Conservation (phyloP, 2,797 vertebrate genomes). For the Ptychobarbus kaznakovi region DNA sequence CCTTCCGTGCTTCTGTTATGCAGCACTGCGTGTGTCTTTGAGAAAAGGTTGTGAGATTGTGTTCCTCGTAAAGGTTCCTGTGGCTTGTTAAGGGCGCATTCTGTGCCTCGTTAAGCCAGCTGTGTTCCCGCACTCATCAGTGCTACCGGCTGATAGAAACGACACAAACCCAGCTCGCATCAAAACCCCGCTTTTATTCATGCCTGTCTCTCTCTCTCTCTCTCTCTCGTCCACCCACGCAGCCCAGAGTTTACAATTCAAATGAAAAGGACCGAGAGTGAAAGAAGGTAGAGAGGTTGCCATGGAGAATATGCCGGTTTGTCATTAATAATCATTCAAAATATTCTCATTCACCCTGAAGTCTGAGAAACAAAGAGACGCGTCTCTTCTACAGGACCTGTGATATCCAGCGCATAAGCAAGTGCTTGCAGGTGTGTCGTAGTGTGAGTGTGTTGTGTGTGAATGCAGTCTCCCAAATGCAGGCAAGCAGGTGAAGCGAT, state of each 20-base stretch:
- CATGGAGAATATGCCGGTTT: conserved; percentile 47
- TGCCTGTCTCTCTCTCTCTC: conserved; percentile 27
- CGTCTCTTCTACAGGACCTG: not conserved
- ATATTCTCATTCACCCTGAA: conserved; percentile 51
- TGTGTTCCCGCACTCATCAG: conserved; percentile 3
- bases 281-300: conserved; percentile 49
- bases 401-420: conserved; percentile 29
- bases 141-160: conserved; percentile 14
- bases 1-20: conserved; percentile 1
- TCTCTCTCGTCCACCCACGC: conserved; percentile 33
- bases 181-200: conserved; percentile 38
- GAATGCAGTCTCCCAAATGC: not conserved
- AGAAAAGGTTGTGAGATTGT: conserved; percentile 4
- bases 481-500: not conserved
- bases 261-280: conserved; percentile 35
- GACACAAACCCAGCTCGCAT: conserved; percentile 16
- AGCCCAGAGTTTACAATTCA: conserved; percentile 50
- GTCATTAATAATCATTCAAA: conserved; percentile 56
- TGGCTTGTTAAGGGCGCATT: conserved; percentile 24
- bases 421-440: conserved; percentile 26
- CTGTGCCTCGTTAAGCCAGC: conserved; percentile 16
- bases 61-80: not conserved
- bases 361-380: conserved; percentile 39
- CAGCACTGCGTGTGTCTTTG: not conserved
- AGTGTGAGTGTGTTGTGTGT: not conserved